phyloP scores from a whole-genome alignment of 2,888 invertebrate genomes.

The Mechanitis mazaeus region DNA sequence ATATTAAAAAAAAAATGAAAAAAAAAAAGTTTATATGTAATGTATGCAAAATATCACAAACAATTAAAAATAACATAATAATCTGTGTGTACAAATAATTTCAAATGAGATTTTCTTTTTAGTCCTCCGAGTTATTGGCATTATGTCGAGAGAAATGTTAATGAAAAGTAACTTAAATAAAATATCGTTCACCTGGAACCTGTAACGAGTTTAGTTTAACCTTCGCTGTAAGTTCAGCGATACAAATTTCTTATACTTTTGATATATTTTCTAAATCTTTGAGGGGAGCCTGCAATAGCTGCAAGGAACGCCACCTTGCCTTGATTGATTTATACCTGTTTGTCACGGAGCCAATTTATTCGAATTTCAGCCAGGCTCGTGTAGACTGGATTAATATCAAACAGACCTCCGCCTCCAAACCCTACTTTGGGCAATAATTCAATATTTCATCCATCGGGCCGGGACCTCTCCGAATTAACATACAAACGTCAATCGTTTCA shows the following conservation, averaged over 20 bases:
- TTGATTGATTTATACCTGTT: slow-evolving; percentile 78
- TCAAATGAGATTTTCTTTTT: slow-evolving; percentile 1
- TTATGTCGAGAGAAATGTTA: slow-evolving; percentile 45
- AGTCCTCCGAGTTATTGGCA: slow-evolving; percentile 8
- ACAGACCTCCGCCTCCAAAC: slow-evolving; percentile 65
- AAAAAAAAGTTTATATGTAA: too few relatives aligned
- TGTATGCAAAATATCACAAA: not conserved
- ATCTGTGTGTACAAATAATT: not conserved
- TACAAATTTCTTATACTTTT: slow-evolving; percentile 66
- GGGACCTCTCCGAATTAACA: slow-evolving; percentile 74
- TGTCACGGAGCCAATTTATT: slow-evolving; percentile 75
- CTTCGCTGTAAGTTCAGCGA: slow-evolving; percentile 60
- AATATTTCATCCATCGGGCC: slow-evolving; percentile 73
- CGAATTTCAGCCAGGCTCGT: slow-evolving; percentile 73
- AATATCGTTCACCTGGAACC: slow-evolving; percentile 56
- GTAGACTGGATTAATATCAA: slow-evolving; percentile 74
- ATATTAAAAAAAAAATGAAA: too few relatives aligned
- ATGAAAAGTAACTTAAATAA: slow-evolving; percentile 62
- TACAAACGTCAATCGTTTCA: slow-evolving; percentile 77
- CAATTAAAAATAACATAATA: not conserved
- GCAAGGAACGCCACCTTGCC: slow-evolving; percentile 71
- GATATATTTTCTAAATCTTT: slow-evolving; percentile 41
- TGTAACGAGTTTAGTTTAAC: slow-evolving; percentile 70
- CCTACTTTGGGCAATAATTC: slow-evolving; percentile 73
- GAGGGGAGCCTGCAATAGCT: slow-evolving; percentile 63